Percentiles rank a stretch among this genome's conserved stretches.
Evolutionary conservation across 2,888 invertebrate genomes (phyloP).

Genomic region (Rugalucina vietnamica): DNA sequence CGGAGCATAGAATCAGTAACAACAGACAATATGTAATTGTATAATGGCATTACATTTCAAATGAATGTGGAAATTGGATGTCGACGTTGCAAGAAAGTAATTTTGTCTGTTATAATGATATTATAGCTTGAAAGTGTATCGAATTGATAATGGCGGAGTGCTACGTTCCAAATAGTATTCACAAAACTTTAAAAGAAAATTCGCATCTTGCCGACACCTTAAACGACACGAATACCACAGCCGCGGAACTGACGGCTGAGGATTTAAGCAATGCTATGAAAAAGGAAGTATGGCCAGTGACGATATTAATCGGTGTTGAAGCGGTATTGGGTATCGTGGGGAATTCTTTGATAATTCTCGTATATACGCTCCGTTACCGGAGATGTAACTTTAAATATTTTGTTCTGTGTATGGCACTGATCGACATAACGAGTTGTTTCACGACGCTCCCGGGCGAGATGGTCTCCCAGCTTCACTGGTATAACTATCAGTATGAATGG

Average conservation of each 20-base stretch:
- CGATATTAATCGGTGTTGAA: background rate
- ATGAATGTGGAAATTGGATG: too few species aligned
- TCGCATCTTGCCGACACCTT: too few species aligned
- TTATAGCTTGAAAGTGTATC: background rate
- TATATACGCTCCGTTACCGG: background rate
- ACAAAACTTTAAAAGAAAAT: background rate
- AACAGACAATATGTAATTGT: too few species aligned
- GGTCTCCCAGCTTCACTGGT: slow-evolving; percentile 28
- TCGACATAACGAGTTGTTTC: background rate
- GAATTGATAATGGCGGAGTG: background rate
- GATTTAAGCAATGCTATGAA: background rate
- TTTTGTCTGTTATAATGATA: background rate
- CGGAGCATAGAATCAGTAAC: too few species aligned
- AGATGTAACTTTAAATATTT: background rate
- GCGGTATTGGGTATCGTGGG: background rate
- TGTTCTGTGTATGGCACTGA: background rate
- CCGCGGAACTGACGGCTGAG: background rate
- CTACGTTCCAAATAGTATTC: background rate
- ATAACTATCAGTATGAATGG: slow-evolving; percentile 40
- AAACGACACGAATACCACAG: background rate
- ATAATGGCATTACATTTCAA: too few species aligned
- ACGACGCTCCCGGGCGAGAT: background rate
- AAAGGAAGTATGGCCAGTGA: background rate
- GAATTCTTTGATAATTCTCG: background rate
- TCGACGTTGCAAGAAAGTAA: background rate